phyloP scores from a whole-genome alignment of 2,888 invertebrate species.

The Lymantria dispar region DNA sequence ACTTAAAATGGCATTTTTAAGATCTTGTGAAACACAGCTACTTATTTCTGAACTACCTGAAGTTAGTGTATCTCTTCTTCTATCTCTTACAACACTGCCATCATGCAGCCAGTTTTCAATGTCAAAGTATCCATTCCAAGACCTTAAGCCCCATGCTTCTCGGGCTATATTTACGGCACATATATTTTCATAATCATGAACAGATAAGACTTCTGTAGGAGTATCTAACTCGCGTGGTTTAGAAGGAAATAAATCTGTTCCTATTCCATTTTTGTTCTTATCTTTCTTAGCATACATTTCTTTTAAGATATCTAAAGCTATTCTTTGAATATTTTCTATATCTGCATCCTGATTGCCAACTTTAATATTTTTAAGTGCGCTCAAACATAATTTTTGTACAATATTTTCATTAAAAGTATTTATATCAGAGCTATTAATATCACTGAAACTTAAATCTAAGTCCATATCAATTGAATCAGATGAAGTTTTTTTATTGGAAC shows the following conservation, averaged over 20 bases:
- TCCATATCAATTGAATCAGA: conserved; percentile 80
- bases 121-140: conserved; percentile 85
- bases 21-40: conserved; percentile 72
- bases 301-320: conserved; percentile 77
- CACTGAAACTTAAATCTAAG: conserved; percentile 79
- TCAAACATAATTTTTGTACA: conserved; percentile 77
- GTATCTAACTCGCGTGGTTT: conserved; percentile 76
- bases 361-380: conserved; percentile 79
- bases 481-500: conserved; percentile 76
- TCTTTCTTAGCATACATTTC: conserved; percentile 79
- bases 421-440: conserved; percentile 79
- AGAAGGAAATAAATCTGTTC: conserved; percentile 53
- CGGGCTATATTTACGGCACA: conserved; percentile 85
- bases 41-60: conserved; percentile 82
- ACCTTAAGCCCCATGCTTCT: conserved; percentile 84
- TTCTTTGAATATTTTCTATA: conserved; percentile 79
- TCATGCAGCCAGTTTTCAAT: conserved; percentile 85
- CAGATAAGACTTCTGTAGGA: conserved; percentile 82
- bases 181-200: conserved; percentile 86
- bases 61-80: conserved; percentile 81
- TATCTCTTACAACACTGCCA: conserved; percentile 83
- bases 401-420: conserved; percentile 81
- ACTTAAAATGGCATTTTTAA: conserved; percentile 67
- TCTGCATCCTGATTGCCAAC: conserved; percentile 80
- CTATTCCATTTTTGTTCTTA: conserved; percentile 60